A percentile compares a stretch with the other conserved stretches of the same genome.
Evolutionary conservation across 2,888 invertebrate genomes (phyloP).

Genomic region (Hanleya hanleyi): DNA sequence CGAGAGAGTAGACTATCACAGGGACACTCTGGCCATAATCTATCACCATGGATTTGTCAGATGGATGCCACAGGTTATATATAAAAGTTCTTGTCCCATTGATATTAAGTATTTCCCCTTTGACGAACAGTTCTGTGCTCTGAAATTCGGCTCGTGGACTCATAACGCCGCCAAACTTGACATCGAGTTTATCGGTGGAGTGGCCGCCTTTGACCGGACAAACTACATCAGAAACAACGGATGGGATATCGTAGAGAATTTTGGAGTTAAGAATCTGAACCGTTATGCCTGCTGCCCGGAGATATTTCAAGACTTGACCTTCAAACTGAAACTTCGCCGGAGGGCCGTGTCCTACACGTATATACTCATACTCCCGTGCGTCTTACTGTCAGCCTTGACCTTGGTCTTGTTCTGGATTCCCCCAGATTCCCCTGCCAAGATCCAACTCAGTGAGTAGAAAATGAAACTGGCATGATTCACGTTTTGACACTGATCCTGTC

Average conservation of each 20-base stretch:
- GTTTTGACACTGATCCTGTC: too few relatives aligned
- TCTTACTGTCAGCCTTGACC: conserved; percentile 72
- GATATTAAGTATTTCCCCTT: conserved; percentile 72
- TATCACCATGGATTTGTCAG: conserved; percentile 56
- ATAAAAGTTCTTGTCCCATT: conserved; percentile 71
- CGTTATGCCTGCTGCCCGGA: conserved; percentile 67
- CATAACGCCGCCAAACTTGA: conserved; percentile 68
- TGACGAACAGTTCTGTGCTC: conserved; percentile 69
- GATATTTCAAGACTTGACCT: conserved; percentile 69
- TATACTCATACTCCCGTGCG: conserved; percentile 73
- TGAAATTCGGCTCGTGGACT: conserved; percentile 74
- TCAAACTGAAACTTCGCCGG: conserved; percentile 62
- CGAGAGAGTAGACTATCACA: conserved; percentile 68
- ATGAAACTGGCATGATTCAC: too few relatives aligned
- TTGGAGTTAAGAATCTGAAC: conserved; percentile 59
- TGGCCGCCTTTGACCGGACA: conserved; percentile 40
- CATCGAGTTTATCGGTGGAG: conserved; percentile 47
- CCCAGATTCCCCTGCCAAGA: conserved; percentile 74
- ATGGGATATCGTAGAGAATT: conserved; percentile 67
- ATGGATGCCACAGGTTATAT: conserved; percentile 61
- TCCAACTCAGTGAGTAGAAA: conserved; percentile 71
- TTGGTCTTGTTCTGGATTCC: conserved; percentile 74
- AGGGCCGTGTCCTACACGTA: conserved; percentile 71
- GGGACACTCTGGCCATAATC: conserved; percentile 70
- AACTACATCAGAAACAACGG: conserved; percentile 72